Percentiles rank a stretch among this genome's conserved stretches.
Evolutionary conservation across 2,113 vertebrate species (phyloP).

Genomic region (Terrapene triunguis): DNA sequence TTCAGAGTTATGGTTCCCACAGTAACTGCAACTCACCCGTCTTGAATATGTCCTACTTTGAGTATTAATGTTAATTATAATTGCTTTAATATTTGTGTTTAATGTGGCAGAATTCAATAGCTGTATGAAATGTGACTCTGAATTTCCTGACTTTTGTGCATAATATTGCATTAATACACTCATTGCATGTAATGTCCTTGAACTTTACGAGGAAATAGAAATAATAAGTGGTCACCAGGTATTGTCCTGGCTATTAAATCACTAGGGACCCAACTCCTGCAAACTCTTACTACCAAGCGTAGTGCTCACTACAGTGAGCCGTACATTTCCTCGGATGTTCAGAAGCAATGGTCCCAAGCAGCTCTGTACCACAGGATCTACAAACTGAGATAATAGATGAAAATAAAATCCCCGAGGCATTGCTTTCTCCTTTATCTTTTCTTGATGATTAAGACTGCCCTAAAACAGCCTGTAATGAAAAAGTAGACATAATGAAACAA

Average conservation of each 20-base stretch:
- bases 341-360: neutral
- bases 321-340: constrained; percentile 13
- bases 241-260: neutral
- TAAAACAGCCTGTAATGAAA: neutral
- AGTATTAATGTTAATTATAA: neutral
- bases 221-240: neutral
- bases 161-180: neutral
- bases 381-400: constrained; percentile 2
- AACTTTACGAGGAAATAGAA: neutral
- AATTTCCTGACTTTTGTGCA: constrained; percentile 4
- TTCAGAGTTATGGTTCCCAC: neutral
- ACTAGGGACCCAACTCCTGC: accelerated
- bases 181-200: constrained; percentile 25
- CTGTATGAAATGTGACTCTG: neutral
- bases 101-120: neutral
- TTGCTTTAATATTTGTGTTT: neutral
- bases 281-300: constrained; percentile 7
- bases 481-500: constrained; percentile 7
- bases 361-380: neutral
- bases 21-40: neutral
- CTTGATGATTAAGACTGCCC: constrained; percentile 5
- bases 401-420: constrained; percentile 20
- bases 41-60: neutral
- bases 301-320: neutral
- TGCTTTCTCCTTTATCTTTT: constrained; percentile 32